Evolutionary conservation across 2,888 invertebrate genomes (phyloP).

Genomic region (Salpingus planirostris): DNA sequence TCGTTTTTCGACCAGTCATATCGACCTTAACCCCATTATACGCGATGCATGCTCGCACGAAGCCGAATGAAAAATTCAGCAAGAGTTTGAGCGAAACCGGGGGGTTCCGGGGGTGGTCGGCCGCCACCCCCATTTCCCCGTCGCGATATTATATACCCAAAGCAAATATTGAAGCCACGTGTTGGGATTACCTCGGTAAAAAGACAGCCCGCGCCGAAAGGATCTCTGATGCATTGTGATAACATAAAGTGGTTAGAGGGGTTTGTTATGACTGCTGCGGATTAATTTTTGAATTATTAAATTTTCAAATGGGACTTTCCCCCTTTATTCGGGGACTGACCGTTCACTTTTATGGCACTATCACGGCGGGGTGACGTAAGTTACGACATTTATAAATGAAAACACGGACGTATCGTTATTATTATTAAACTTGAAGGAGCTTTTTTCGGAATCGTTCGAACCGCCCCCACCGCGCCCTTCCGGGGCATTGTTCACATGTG

Average conservation of each 20-base stretch:
- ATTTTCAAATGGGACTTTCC: background rate
- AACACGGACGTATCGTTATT: background rate
- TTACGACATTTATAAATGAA: background rate
- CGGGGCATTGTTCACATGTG: slow-evolving; percentile 7
- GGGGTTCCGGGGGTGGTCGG: no score
- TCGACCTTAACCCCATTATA: no score
- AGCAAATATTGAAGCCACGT: slow-evolving; percentile 28
- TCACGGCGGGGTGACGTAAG: background rate
- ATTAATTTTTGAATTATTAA: slow-evolving; percentile 33
- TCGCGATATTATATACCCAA: slow-evolving; percentile 4
- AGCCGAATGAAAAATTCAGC: no score
- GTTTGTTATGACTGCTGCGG: slow-evolving; percentile 34
- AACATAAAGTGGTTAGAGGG: slow-evolving; percentile 33
- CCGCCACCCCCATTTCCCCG: background rate
- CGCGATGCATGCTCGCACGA: no score
- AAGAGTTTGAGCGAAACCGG: no score
- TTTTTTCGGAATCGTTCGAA: no score
- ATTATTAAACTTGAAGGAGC: no score
- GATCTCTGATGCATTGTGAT: slow-evolving; percentile 31
- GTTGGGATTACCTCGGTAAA: slow-evolving; percentile 26
- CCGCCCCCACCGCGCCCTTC: no score
- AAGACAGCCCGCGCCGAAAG: slow-evolving; percentile 27
- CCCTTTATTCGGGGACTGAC: background rate
- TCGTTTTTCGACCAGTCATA: no score
- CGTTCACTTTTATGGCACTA: background rate